Evolutionary conservation across 2,113 vertebrate genomes (phyloP), one percentile per base, ranked within the genome.

Genomic region (Cardinalis cardinalis): DNA sequence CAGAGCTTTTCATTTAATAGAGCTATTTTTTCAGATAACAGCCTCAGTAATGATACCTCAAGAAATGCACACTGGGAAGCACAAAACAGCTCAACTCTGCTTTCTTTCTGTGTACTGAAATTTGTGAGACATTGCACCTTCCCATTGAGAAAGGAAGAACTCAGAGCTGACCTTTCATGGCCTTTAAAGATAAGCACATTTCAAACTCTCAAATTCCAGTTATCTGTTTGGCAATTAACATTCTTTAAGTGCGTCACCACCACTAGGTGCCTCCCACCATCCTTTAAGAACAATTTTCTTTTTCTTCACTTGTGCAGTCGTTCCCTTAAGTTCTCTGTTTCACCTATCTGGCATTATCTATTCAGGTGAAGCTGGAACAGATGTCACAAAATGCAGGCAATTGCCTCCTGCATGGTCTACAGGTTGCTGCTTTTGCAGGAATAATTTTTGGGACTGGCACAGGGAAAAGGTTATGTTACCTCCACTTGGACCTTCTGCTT

Each of bases 1-100:
- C 86, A 86, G 82, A 88, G 83, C 65, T 90, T 53, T 86, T 56
- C 72, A 71, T 77, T 92, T 94, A 93, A 91, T 91, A 71, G 92
- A 84, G 72, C 79, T 81, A 38, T 85, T 95, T 93, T 66, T 92
- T 84, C 72, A 91, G 75, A 20, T 88, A 91, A 89, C 75, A 77
- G 76, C 49, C 55, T 74, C 2, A 1, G 73, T 86, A 92, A 94
- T 58, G 60, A 60, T 60, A 81, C 56, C 36, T 68, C 13, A 24
- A 68, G 68, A 91, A 92, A 79, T 59, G 72, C 59, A 86, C 72
- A 49, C 28, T 48, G 53, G 41, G 72, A 90, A 95, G 90, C 76
- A 84, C 60, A 72, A 74, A 95, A 18, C 44, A 88, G 69, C 60
- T 74, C 31, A 83, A 46, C 18, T 73, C 51, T 20, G 2, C 36